Evolutionary conservation across 2,888 invertebrate species (phyloP), one percentile per base, ranked within the genome.

Genomic region (Plebejus anna): DNA sequence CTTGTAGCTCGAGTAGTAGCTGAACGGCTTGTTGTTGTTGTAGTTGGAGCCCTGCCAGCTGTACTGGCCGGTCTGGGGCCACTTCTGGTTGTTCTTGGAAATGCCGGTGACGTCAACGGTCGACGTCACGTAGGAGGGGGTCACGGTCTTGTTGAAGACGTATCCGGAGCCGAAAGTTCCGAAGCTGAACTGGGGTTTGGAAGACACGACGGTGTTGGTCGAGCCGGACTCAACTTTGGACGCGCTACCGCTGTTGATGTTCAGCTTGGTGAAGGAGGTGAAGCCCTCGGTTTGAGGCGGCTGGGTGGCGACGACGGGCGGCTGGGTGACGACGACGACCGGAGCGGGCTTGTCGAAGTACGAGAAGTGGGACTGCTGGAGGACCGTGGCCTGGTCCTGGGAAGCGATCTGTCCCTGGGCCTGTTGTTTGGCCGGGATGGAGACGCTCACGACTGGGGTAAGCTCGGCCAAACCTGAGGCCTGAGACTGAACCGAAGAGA

Each of bases 51-150:
- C 71, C 4, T 42, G 47, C 73, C 73, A 73, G 16, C 28, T 73
- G 47, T 73, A 73, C 32, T 73, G 73, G 7, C 73, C 73, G 32
- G 11, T 73, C 51, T 73, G 73, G 5, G 73, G 73, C 55, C 72
- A 47, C 72, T 73, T 73, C 47, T 73, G 73, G 16, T 28, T 51
- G 32, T 28, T 32, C 28, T 73, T 73, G 22, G 72, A 4, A 4
- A 6, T 28, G 11, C 72, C 47, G 47, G 11, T 28, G 72, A 32
- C 51, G 32, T 32, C 32, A 2, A 73, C 51, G 51, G 73, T 28
- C 28, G 72, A 51, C 1, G 73, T 32, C 28, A 73, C 55, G 51
- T 2, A 28, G 22, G 28, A 13, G 32, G 73, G 73, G 1, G 73
- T 32, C 13, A 51, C 73, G 7, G 73, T 73, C 32, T 73, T 73